A percentile compares a stretch with the other conserved stretches of the same genome.
Conservation (phyloP, 2,888 invertebrate species). For the Melinaea marsaeus region DNA sequence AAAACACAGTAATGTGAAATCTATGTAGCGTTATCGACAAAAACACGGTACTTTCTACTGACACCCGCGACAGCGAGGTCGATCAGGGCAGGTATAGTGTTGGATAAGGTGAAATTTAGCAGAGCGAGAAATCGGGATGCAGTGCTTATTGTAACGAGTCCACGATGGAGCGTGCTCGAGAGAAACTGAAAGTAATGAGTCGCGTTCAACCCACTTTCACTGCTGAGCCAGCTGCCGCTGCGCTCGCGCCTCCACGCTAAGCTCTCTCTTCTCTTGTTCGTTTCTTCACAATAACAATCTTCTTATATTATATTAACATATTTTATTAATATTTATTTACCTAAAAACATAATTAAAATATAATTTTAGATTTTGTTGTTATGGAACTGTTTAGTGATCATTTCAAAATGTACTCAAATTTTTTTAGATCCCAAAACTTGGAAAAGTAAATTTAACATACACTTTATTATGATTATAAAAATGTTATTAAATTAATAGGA, state of each 20-base stretch:
- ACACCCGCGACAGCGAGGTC: constrained; percentile 44
- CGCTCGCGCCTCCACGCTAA: constrained; percentile 10
- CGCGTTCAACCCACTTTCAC: constrained; percentile 77
- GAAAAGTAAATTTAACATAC: no score
- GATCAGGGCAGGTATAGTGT: constrained; percentile 58
- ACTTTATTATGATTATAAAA: neutral
- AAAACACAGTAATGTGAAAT: constrained; percentile 17
- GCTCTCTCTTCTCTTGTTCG: neutral
- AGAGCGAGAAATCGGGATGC: constrained; percentile 77
- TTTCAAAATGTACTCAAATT: no score
- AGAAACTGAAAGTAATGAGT: constrained; percentile 77
- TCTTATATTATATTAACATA: no score
- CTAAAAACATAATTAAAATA: no score
- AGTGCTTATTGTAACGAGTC: constrained; percentile 75
- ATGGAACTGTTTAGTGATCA: no score
- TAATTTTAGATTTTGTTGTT: no score
- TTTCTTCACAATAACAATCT: neutral
- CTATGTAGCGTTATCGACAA: constrained; percentile 4
- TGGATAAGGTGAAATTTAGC: constrained; percentile 76
- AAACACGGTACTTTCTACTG: constrained; percentile 52
- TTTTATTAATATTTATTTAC: no score
- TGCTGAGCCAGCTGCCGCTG: constrained; percentile 38
- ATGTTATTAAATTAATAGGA: neutral
- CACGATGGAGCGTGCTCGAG: constrained; percentile 69
- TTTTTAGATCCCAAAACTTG: no score